Base-by-base conservation (phyloP, 2,797 vertebrate genomes). In the Percopsis omiscomaycus region DNA sequence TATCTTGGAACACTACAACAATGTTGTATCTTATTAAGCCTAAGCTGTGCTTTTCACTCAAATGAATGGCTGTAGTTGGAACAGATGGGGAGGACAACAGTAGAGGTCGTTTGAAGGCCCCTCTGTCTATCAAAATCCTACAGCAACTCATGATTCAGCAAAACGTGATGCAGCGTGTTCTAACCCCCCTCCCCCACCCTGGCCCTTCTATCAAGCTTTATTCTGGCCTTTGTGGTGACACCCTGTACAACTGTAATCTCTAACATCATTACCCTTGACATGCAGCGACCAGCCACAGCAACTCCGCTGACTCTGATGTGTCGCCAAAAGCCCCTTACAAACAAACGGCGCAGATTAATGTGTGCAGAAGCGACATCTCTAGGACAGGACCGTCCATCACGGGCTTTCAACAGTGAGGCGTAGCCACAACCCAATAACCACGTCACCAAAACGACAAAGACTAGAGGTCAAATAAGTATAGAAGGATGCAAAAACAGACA, bases 251-350 rank as follows among this genome's bases (percentile, higher is more conserved):
- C 74, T 61, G 78, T 69, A 70, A 81, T 74, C 72, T 75, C 55
- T 45, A 81, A 81, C 74, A 60, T 73, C 58, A 61, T 81, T 85
- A 86, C 80, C 82, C 81, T 82, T 81, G 71, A 83, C 55, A 54
- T 59, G 65, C 16, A 27, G 57, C 58, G 50, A 37, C 63, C 66
- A 58, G 42, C 71, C 55, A 48, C 45, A 46, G 58, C 49, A 14
- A 59, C 48, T 59, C 69, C 64, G 72, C 86, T 75, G 81, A 85
- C 84, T 78, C 81, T 59, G 49, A 57, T 68, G 71, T 46, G 61
- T 75, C 52, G 66, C 66, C 37, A 16, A 52, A 56, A 61, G 66
- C 28, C 22, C 48, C 32, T 42, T 22, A 22, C 54, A 52, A 71
- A 61, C 60, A 53, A 13, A 48, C 16, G 37, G 28, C 30, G 55